A percentile compares a stretch with the other conserved stretches of the same genome.
These are phyloP conservation scores for Leptinotarsa lineolata DNA, from an alignment of 1,140 invertebrate genomes.

Conservation along the genomic window DNA sequence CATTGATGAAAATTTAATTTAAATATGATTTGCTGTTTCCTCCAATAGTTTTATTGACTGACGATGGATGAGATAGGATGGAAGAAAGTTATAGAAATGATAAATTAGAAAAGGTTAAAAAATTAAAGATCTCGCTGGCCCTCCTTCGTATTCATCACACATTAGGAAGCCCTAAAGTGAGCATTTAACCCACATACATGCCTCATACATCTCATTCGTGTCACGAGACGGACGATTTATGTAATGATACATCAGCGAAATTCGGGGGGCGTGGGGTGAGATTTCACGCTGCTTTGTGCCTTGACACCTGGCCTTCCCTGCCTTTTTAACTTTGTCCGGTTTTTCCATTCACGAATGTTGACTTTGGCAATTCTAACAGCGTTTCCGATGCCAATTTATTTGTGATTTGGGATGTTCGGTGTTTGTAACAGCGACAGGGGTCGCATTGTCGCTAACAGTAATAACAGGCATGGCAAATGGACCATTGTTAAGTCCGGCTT, in stretches of 20 bases:
- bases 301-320: conserved; percentile 24
- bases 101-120: too few species aligned
- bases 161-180: not conserved
- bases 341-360: conserved; percentile 22
- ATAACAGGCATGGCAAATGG: conserved; percentile 8
- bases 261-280: conserved; percentile 16
- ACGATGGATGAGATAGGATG: too few species aligned
- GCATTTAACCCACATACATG: not conserved
- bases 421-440: conserved; percentile 18
- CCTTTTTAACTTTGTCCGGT: conserved; percentile 17
- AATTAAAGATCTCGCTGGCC: too few species aligned
- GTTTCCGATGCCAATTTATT: conserved; percentile 24
- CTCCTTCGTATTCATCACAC: not conserved
- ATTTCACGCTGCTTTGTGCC: conserved; percentile 16
- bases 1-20: too few species aligned
- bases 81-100: too few species aligned
- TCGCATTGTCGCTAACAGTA: conserved; percentile 8
- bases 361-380: conserved; percentile 19
- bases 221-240: not conserved
- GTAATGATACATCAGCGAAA: not conserved
- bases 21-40: too few species aligned
- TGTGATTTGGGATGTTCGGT: conserved; percentile 18
- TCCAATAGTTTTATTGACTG: too few species aligned
- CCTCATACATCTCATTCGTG: not conserved
- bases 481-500: not conserved